Evolutionary conservation across 2,888 invertebrate species (phyloP), one percentile per base, ranked within the genome.

Genomic region (Nymphalis polychloros): DNA sequence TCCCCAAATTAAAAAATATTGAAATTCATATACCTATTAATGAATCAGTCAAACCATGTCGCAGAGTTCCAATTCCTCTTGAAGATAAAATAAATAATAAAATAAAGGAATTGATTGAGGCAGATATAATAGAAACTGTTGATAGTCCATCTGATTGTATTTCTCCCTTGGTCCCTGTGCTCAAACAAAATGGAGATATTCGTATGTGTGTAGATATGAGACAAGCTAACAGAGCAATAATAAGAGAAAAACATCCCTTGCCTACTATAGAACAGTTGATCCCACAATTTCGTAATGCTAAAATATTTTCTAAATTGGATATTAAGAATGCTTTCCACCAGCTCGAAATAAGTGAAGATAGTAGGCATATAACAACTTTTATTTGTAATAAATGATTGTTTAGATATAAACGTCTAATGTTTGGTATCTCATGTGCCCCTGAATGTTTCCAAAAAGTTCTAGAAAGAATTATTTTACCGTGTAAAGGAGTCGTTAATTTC

Each of bases 371-470:
- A n/a, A 50, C 50, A 19, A 50, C 84, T 5, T 88, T 87, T 70
- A 79, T 81, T 8, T 62, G 62, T 17, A 63, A 35, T 20, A 75
- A 73, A 49, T 85, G 85, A 0, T 61, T 87, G 17, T 84, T 71
- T 68, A 70, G 82, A 35, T 89, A 84, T 68, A 88, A 86, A 74
- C 60, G 85, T n/a, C 52, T 86, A 4, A 76, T 84, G 77, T 86
- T 85, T 68, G 83, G 83, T 2, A 78, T 83, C 0, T 81, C 80
- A 47, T 84, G 79, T 60, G 75, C 73, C 5, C 75, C 76, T 8
- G 73, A 75, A 64, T 23, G 63, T 10, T 74, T 83, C 67, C 72
- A 75, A 74, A 73, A 75, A 57, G 78, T 78, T 2, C 8, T 70
- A 65, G 77, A 79, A 68, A 73, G 49, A 59, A 72, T 79, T 8